Base-by-base conservation (phyloP, 2,797 vertebrate genomes). In the Scolopax bukidnonensis region DNA sequence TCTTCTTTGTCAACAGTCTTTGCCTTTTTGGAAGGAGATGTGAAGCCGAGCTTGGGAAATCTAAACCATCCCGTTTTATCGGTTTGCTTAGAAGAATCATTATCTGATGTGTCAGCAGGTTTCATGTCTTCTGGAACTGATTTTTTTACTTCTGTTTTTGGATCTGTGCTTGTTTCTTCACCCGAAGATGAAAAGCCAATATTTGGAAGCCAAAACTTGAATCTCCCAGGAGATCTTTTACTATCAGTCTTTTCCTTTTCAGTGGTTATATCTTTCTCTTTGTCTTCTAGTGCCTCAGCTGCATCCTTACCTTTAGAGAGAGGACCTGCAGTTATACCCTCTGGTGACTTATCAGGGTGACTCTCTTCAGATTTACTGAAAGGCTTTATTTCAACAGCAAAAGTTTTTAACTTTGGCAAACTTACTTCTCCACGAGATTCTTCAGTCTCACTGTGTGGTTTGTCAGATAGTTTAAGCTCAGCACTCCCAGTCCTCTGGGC, bases 1-100 rank as follows among this genome's bases (percentile, higher is more conserved):
- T 90, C 30, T 48, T 94, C 90, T 84, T 97, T 94, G 77, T 96
- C 84, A 38, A 80, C 1, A 15, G 76, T 54, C 47, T 97, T 97
- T 23, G 84, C 73, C 70, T 98, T 98, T 97, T 98, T 98, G 79
- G 98, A 93, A 65, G 99, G 98, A 45, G 99, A 98, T 25, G 98
- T 98, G 91, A 98, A 98, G 40, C 98, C 98, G 86, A 99, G 97
- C 83, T 90, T 99, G 41, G 99, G 98, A 85, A 99, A 98, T 84
- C 97, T 98, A 95, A 99, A 99, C 99, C 99, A 99, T 56, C 98
- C 95, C 4, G 96, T 88, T 97, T 96, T 98, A 95, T 99, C 98
- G 19, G 96, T 96, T 92, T 96, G 95, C 68, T 80, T 82, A 18
- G 95, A 84, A 20, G 47, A 81, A 20, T 96, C 97, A 4, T 57